phyloP scores from a whole-genome alignment of 1,140 invertebrate species.

The Philotrypesis tridentata region DNA sequence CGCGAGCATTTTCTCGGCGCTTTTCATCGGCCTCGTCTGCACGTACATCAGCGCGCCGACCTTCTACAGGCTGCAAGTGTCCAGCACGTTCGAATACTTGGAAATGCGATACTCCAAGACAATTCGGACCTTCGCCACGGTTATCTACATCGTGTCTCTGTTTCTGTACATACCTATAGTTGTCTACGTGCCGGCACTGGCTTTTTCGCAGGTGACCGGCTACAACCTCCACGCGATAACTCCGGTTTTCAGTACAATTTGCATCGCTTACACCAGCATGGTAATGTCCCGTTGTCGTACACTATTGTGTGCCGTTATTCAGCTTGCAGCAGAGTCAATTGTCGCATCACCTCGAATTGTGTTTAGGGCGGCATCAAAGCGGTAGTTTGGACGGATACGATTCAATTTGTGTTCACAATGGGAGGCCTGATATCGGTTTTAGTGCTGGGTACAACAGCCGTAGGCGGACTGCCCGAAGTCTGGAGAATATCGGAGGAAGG shows the following conservation, averaged over 20 bases:
- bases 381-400: constrained; percentile 83
- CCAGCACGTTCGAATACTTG: constrained; percentile 86
- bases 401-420: constrained; percentile 81
- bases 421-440: constrained; percentile 80
- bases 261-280: constrained; percentile 86
- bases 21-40: constrained; percentile 79
- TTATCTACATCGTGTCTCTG: constrained; percentile 78
- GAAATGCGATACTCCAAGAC: constrained; percentile 79
- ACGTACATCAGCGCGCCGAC: constrained; percentile 81
- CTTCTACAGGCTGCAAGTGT: constrained; percentile 84
- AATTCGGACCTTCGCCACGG: constrained; percentile 78
- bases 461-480: constrained; percentile 76
- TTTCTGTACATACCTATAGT: constrained; percentile 76
- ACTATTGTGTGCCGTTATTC: no score
- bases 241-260: constrained; percentile 81
- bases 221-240: constrained; percentile 77
- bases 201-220: constrained; percentile 80
- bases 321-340: no score
- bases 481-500: constrained; percentile 62
- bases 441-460: constrained; percentile 77
- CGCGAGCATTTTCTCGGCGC: constrained; percentile 76
- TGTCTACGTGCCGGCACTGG: constrained; percentile 78
- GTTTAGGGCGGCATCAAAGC: constrained; percentile 81
- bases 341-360: no score
- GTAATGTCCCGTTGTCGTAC: constrained; percentile 72